phyloP scores from a whole-genome alignment of 2,888 invertebrate genomes.

The Eristalinus aeneus region DNA sequence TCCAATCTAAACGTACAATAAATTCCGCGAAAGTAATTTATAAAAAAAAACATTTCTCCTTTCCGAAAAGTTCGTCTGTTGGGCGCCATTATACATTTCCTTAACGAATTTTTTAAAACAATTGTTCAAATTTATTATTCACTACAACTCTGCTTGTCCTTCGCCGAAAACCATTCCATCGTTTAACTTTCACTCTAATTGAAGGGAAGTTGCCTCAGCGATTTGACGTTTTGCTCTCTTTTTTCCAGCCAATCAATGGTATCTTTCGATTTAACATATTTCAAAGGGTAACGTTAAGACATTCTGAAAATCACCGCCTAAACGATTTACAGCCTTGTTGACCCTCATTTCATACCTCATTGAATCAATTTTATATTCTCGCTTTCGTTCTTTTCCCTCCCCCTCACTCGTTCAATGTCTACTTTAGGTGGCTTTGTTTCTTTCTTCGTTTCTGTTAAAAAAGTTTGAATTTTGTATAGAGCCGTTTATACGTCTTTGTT shows the following conservation, averaged over 20 bases:
- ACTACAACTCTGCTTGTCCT: not conserved
- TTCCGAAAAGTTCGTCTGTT: not conserved
- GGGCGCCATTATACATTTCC: not conserved
- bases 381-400: not conserved
- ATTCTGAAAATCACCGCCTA: constrained; percentile 1
- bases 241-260: not conserved
- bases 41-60: not conserved
- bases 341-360: constrained; percentile 60
- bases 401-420: not conserved
- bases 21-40: too few species aligned
- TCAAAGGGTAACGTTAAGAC: not conserved
- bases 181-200: not conserved
- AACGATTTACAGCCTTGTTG: constrained; percentile 42
- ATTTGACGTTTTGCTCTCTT: not conserved
- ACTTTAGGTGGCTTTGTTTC: not conserved
- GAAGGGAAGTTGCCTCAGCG: not conserved
- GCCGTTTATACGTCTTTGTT: constrained; percentile 40
- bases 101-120: not conserved
- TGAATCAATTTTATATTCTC: constrained; percentile 22
- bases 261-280: not conserved
- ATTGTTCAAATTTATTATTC: not conserved
- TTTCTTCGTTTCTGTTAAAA: not conserved
- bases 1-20: too few species aligned
- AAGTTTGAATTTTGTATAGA: constrained; percentile 40
- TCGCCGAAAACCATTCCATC: not conserved